Conservation (phyloP, 2,113 vertebrate species). For the Oryzias woworae region DNA sequence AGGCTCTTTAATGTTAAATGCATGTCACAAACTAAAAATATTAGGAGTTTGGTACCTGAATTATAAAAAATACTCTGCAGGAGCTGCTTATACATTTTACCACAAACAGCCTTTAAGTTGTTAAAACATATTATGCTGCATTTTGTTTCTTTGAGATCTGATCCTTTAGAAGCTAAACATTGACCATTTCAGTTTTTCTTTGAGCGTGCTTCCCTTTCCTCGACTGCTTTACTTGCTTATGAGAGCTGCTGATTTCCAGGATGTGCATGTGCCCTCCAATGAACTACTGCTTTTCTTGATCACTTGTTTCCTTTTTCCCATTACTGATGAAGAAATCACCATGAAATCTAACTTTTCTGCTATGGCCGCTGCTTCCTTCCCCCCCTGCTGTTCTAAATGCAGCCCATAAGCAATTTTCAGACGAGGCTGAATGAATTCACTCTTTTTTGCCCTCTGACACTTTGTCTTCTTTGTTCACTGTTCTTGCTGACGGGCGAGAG, state of each 20-base stretch:
- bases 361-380: conserved; percentile 31
- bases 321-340: conserved; percentile 52
- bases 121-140: neutral
- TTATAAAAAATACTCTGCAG: neutral
- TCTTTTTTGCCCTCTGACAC: conserved; percentile 1
- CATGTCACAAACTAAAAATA: neutral
- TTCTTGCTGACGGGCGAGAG: conserved; percentile 26
- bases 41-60: neutral
- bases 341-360: conserved; percentile 35
- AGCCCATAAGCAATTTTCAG: conserved; percentile 55
- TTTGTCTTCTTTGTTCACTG: conserved; percentile 26
- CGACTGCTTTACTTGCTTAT: conserved; percentile 2
- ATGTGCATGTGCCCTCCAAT: conserved; percentile 13
- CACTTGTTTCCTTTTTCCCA: conserved; percentile 17
- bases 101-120: too few relatives aligned
- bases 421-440: conserved; percentile 60
- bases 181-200: neutral
- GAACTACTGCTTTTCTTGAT: conserved; percentile 21
- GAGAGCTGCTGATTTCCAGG: conserved; percentile 17
- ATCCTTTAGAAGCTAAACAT: neutral
- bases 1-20: neutral
- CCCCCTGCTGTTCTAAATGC: conserved; percentile 44
- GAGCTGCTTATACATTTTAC: neutral
- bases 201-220: neutral
- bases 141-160: neutral